Base-by-base conservation (phyloP, 2,888 invertebrate species). In the Philopedon plagiatum region DNA sequence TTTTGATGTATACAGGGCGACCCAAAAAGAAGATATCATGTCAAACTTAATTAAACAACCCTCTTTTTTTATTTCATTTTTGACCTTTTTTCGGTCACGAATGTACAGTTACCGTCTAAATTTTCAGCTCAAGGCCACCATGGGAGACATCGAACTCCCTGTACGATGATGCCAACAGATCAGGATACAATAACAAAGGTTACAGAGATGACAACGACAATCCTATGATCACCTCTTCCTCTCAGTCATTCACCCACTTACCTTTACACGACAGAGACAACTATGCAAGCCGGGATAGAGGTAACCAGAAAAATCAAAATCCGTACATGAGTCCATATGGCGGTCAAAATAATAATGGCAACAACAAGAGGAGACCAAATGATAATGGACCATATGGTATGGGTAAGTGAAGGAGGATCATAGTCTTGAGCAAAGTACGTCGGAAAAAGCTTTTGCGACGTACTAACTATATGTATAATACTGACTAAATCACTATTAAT, bases 151-250 rank as follows among this genome's bases (percentile, higher is more conserved):
- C 39, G 9, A 46, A 32, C 29, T 56, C 66, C 2, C 1, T 39
- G 13, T 58, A 54, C 29, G 67, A 23, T 13, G 60, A 65, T 13
- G 19, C 11, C 8, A 58, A 60, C 19, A 26, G 37, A 37, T 18
- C 32, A 9, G 49, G 32, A 7, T 54, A 29, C 7, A 39, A 68
- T 13, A 68, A 68, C 37, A 68, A 49, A 29, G 61, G 60, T 7
- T 68, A 13, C 26, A 54, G 44, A 13, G 41, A 34, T 19, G 67
- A 68, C 23, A 15, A 60, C 5, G 58, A 58, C 32, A 46, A 37
- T 15, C 32, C 37, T 15, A 19, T 26, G 13, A 23, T 56, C 26
- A 7, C 18, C 15, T 15, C 56, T 11, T 18, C 51, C 23, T 54
- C 51, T 2, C 51, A 15, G 11, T 54, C 51, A 1, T 54, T 54